Evolutionary conservation across 1,140 invertebrate genomes (phyloP), one percentile per base, ranked within the genome.

Genomic region (Hyles vespertilio): DNA sequence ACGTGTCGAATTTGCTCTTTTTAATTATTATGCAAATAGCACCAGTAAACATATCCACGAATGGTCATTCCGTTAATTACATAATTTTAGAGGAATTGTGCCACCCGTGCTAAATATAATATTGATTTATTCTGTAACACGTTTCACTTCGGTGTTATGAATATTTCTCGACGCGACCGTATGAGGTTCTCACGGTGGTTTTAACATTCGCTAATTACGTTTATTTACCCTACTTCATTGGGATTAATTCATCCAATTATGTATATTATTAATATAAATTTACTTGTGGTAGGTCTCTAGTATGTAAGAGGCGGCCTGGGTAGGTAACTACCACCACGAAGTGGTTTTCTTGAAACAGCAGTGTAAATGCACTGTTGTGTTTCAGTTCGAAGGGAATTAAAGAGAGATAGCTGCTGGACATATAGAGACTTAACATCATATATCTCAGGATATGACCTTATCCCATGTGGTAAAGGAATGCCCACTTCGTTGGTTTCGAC

Each of bases 11-110:
- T 81, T 74, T 80, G 69, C 46, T 76, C 81, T 79, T 81, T 73
- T 76, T 77, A 82, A 84, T 81, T 82, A 74, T 75, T 64, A 68
- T 72, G 73, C 78, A 84, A 86, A 86, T 77, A 82, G 74, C 64
- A 57, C 67, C 68, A 72, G 69, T 72, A 73, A 74, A 81, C 56
- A 81, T 50, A 66, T n/a, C n/a, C 49, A 56, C 50, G 34, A 48
- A 74, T 32, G 45, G 5, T 56, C 58, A 76, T 81, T 83, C 71
- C 69, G 73, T 77, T 58, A 54, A 60, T 64, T 52, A 59, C 45
- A 56, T 63, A 58, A 54, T 62, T 51, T 50, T 55, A 55, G 56
- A 56, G 36, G 58, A 61, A 67, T 61, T 68, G 58, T 68, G 61
- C 56, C 59, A 59, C 52, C 59, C 22, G 32, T 51, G 33, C 48